Evolutionary conservation across 2,888 invertebrate genomes (phyloP).

Genomic region (Idaea dimidiata): DNA sequence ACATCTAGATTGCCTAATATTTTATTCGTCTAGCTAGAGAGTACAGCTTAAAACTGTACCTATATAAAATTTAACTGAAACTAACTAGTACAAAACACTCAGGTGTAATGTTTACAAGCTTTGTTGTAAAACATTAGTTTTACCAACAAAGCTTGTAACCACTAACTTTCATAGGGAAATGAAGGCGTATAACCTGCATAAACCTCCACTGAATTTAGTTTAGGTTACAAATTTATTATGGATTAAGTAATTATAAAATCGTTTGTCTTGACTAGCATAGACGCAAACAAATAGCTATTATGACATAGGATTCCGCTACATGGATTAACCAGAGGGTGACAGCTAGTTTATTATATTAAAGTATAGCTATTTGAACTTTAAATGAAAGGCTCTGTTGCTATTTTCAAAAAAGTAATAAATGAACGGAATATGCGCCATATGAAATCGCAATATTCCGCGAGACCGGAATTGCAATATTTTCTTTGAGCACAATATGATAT

Average conservation of each 20-base stretch:
- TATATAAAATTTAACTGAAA: not conserved
- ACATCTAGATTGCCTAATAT: not conserved
- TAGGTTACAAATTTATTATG: not conserved
- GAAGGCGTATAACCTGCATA: not conserved
- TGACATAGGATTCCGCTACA: too few relatives aligned
- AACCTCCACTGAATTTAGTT: not conserved
- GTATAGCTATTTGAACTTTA: too few relatives aligned
- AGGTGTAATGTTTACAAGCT: too few relatives aligned
- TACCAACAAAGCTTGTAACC: slow-evolving; percentile 24
- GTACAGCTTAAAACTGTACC: not conserved
- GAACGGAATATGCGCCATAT: slow-evolving; percentile 44
- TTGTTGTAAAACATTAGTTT: slow-evolving; percentile 12
- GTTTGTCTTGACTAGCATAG: not conserved
- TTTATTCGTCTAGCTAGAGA: not conserved
- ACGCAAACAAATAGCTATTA: not conserved
- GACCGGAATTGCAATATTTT: slow-evolving; percentile 52
- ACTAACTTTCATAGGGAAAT: slow-evolving; percentile 9
- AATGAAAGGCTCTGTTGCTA: too few relatives aligned
- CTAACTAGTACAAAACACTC: not conserved
- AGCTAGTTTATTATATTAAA: too few relatives aligned
- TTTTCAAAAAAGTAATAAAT: slow-evolving; percentile 29
- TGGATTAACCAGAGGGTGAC: too few relatives aligned
- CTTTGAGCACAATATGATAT: slow-evolving; percentile 54
- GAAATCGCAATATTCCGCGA: slow-evolving; percentile 50
- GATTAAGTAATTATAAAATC: not conserved